Percentiles rank a stretch among this genome's conserved stretches.
Evolutionary conservation across 2,113 vertebrate species (phyloP).

Genomic region (Axis porcinus): DNA sequence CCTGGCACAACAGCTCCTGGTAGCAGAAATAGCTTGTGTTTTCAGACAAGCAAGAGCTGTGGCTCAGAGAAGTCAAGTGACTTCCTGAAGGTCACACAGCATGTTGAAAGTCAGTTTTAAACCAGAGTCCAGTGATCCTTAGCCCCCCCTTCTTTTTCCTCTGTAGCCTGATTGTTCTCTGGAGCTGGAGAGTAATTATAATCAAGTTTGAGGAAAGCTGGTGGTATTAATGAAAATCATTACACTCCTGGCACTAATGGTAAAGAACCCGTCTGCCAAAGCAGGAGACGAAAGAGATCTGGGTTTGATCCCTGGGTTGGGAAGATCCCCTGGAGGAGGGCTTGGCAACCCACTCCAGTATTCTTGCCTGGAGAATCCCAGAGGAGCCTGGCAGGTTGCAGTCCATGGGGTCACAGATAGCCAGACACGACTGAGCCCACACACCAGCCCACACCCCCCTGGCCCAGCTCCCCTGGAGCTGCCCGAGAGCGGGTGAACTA

Average conservation of each 20-base stretch:
- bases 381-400: not conserved
- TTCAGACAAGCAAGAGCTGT: not conserved
- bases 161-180: not conserved
- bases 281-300: not conserved
- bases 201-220: too few species aligned
- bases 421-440: not conserved
- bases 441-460: accelerated
- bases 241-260: not conserved
- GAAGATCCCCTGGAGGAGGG: not conserved
- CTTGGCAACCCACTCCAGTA: not conserved
- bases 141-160: not conserved
- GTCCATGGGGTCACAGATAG: not conserved
- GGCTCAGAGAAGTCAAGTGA: not conserved
- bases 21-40: too few species aligned
- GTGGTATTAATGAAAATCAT: too few species aligned
- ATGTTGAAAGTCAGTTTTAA: not conserved
- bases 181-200: not conserved
- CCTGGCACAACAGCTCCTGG: not conserved
- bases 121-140: not conserved
- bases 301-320: not conserved
- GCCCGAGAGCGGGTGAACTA: not conserved
- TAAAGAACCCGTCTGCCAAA: not conserved
- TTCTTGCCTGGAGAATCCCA: not conserved
- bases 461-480: not conserved
- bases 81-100: not conserved